Percentiles rank a stretch among this genome's conserved stretches.
Evolutionary conservation across 2,113 vertebrate species (phyloP).

Genomic region (Pseudopodoces humilis): DNA sequence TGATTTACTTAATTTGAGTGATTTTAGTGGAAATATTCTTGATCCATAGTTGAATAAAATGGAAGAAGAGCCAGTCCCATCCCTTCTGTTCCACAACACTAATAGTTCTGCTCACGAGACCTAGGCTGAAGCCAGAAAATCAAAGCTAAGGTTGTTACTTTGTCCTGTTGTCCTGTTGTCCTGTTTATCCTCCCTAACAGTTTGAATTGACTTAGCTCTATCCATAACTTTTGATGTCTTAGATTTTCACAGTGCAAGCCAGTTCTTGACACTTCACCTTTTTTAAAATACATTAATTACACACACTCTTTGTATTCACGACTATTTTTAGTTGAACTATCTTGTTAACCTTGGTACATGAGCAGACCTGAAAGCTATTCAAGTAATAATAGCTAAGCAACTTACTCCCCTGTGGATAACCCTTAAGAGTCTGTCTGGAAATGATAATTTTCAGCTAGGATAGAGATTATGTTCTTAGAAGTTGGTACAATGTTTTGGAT

Average conservation of each 20-base stretch:
- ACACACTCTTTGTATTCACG: not conserved
- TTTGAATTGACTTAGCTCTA: not conserved
- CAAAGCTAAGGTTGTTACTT: not conserved
- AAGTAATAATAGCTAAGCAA: conserved; percentile 30
- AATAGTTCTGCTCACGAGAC: not conserved
- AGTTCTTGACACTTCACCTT: not conserved
- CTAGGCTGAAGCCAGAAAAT: not conserved
- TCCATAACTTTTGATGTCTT: not conserved
- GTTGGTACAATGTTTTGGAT: not conserved
- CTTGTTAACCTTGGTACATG: conserved; percentile 47
- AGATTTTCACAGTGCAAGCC: not conserved
- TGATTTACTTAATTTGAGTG: not conserved
- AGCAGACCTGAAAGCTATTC: conserved; percentile 26
- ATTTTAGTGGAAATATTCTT: not conserved
- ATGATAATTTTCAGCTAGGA: not conserved
- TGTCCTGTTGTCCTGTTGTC: not conserved
- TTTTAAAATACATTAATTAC: not conserved
- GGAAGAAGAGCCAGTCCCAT: not conserved
- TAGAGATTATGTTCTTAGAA: not conserved
- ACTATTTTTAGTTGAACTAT: conserved; percentile 59
- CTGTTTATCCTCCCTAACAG: not conserved
- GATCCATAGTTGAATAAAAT: not conserved
- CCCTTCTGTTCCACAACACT: not conserved
- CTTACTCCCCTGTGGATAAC: not conserved
- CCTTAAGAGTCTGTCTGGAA: conserved; percentile 28